Percentiles rank a stretch among this genome's conserved stretches.
phyloP scores from a whole-genome alignment of 2,113 vertebrate genomes.

The Pimephales promelas region DNA sequence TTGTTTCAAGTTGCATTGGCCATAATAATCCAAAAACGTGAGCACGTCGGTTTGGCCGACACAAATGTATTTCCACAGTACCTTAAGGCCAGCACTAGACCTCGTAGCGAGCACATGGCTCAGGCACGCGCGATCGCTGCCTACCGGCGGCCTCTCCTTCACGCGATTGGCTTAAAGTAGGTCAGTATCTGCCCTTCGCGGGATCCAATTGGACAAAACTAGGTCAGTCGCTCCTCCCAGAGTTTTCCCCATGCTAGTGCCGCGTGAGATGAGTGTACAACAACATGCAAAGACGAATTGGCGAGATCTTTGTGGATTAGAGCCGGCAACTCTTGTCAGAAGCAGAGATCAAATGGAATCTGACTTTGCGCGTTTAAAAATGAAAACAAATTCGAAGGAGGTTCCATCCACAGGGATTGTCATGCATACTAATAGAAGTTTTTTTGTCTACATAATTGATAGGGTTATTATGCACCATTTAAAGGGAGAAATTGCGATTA shows the following conservation, averaged over 20 bases:
- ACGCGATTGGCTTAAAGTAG: constrained; percentile 76
- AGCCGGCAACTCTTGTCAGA: constrained; percentile 47
- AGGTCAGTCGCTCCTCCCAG: constrained; percentile 77
- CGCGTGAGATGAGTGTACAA: constrained; percentile 72
- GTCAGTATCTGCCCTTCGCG: constrained; percentile 67
- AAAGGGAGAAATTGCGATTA: not conserved
- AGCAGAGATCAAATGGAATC: constrained; percentile 52
- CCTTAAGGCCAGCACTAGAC: constrained; percentile 56
- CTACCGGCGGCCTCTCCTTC: constrained; percentile 64
- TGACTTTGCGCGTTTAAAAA: constrained; percentile 41
- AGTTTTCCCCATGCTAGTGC: constrained; percentile 71
- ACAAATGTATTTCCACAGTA: constrained; percentile 43
- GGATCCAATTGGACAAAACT: constrained; percentile 72
- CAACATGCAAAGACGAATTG: constrained; percentile 43
- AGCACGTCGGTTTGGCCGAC: constrained; percentile 54
- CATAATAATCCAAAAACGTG: constrained; percentile 50
- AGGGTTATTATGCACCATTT: not conserved
- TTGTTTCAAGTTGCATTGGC: not conserved
- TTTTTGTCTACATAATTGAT: not conserved
- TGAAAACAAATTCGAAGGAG: constrained; percentile 22
- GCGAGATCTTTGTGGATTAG: constrained; percentile 57
- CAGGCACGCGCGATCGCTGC: constrained; percentile 72
- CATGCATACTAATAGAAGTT: not conserved
- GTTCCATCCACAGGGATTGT: not conserved
- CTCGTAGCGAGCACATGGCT: constrained; percentile 70